Base-by-base conservation (phyloP, 2,888 invertebrate genomes). In the Diloba caeruleocephala region DNA sequence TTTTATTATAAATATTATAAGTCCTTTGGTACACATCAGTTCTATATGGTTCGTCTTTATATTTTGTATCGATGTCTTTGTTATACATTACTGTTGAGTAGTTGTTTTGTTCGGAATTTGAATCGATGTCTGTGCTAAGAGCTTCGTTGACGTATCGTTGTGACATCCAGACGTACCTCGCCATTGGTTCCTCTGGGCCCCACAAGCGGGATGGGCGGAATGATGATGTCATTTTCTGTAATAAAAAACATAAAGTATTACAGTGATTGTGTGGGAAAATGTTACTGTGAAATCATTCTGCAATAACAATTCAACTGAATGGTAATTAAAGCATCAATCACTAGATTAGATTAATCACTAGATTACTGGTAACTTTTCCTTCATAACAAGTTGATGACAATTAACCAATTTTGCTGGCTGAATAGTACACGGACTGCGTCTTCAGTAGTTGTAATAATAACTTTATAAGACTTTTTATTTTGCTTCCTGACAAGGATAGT, bases 151-250 rank as follows among this genome's bases (percentile, higher is more conserved):
- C 65, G 46, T 84, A 88, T 61, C 90, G 78, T 74, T 90, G 89
- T 10, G 92, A 90, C 92, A 93, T 93, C 93, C 93, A 92, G 5
- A 91, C 80, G 71, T 92, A 93, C 68, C 93, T 76, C 0, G 89
- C 85, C 80, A 91, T 83, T 1, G 92, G 93, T 63, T 93, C 93
- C 67, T 92, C 92, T 14, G 93, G 93, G 8, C 93, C 93, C 93
- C 93, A 93, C 9, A 90, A 78, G 12, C 90, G 81, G 0, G 92
- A 92, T 4, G 92, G 85, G n/a, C 82, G 84, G 69, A 93, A 93
- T 0, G 92, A 85, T 33, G 92, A 85, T 21, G 84, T 76, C 57
- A 92, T 84, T 90, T 93, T 93, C 93, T 93, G 82, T 2, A 82
- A 46, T 3, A 15, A 12, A 57, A 6, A 13, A 13, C 3, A 13